phyloP scores from a whole-genome alignment of 2,888 invertebrate species.

The Nymphalis urticae region DNA sequence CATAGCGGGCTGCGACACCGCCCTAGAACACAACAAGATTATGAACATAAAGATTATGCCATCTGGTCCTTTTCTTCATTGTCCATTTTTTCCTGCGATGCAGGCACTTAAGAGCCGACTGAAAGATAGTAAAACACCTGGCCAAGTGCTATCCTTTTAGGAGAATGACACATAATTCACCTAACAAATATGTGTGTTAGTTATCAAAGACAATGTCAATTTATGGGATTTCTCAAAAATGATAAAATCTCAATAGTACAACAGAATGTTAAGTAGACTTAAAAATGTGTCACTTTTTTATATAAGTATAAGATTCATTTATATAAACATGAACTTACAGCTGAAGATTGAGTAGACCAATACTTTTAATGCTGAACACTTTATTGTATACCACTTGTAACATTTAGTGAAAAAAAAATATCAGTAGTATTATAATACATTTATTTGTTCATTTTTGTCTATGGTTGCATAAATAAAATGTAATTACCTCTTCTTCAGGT shows the following conservation, averaged over 20 bases:
- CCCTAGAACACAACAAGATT: slow-evolving; percentile 72
- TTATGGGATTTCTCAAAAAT: neutral
- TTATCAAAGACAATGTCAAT: slow-evolving; percentile 6
- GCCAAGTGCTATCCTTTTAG: slow-evolving; percentile 66
- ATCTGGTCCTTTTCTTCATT: slow-evolving; percentile 47
- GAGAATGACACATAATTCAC: slow-evolving; percentile 54
- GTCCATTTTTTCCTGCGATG: slow-evolving; percentile 37
- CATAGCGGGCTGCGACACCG: slow-evolving; percentile 88
- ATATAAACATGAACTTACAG: too few relatives aligned
- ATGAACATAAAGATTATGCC: slow-evolving; percentile 22
- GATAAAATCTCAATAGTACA: too few relatives aligned
- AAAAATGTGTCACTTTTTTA: too few relatives aligned
- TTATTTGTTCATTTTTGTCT: too few relatives aligned
- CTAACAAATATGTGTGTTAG: slow-evolving; percentile 19
- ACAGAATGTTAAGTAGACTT: too few relatives aligned
- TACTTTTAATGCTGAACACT: too few relatives aligned
- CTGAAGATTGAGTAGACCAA: too few relatives aligned
- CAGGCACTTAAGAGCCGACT: slow-evolving; percentile 52
- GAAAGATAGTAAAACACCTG: slow-evolving; percentile 84
- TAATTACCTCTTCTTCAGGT: slow-evolving; percentile 84
- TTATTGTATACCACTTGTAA: too few relatives aligned
- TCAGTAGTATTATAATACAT: too few relatives aligned
- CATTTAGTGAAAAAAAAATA: too few relatives aligned
- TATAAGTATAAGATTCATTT: too few relatives aligned
- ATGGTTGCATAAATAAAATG: neutral